Base-by-base conservation (phyloP, 1,140 invertebrate species). In the Listronotus oregonensis region DNA sequence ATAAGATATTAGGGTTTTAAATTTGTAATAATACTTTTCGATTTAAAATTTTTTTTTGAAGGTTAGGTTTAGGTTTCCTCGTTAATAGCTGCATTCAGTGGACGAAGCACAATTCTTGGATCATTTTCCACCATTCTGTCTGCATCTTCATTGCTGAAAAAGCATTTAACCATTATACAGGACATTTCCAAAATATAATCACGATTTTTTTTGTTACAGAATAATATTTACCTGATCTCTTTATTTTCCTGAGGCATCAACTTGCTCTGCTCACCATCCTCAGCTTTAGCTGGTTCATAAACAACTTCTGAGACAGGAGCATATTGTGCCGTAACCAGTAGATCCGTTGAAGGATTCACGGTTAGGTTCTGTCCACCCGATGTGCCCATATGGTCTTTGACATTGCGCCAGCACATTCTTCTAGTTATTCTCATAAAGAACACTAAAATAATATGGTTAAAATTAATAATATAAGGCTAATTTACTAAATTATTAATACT, bases 301-400 rank as follows among this genome's bases (percentile, higher is more conserved):
- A 80, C 75, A n/a, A 87, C 83, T 73, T 89, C 87, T 10, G 85
- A 83, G 6, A 88, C 85, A 0, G 86, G 86, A 44, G 85, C 86
- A 78, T 89, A 88, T 78, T 88, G 87, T 21, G 87, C 86, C 3
- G 85, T 82, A 37, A 89, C 86, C 55, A 88, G 78, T 18, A 87
- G 82, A 80, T 88, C 87, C n/a, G 87, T 88, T n/a, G 87, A 88
- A 37, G 87, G 87, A 80, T 87, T 88, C 51, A 84, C 73, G 17
- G 76, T 78, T n/a, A 77, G 63, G 8, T 70, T 73, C 60, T 76
- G 75, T 8, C 75, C 75, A 10, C 73, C 72, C 8, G 70, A 67
- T 6, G 70, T 68, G 37, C 71, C 69, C 49, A 77, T 47, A 56
- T 75, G 74, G 34, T 75, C 74, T 69, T 76, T 77, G 4, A 49